Base-by-base conservation (phyloP, 2,888 invertebrate genomes). In the Anthrax anthrax region DNA sequence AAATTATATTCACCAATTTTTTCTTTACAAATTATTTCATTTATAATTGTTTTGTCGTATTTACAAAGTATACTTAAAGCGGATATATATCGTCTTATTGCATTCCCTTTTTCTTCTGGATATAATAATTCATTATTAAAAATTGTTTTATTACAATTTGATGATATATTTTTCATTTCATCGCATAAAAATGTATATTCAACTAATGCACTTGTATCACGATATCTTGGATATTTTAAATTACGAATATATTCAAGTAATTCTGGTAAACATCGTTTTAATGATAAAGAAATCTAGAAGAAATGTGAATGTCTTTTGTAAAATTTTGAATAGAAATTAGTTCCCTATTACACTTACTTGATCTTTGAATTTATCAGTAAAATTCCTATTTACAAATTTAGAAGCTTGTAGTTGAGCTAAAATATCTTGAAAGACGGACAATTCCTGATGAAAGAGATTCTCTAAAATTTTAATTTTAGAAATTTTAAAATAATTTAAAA, bases 181-280 rank as follows among this genome's bases (percentile, higher is more conserved):
- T 51, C 29, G 29, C 48, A 43, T 29, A 51, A 41, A 41, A 47
- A 51, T 29, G 41, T 41, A n/a, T 46, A 51, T 41, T 51, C 51
- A 4, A 49, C 38, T 36, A 18, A 36, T 5, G 48, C 42, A 38
- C 45, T 51, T 34, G 51, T 51, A 39, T 51, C 51, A 4, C 42
- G 48, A 36, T 39, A 51, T 38, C 47, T 44, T 23, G 44, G 42
- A 36, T 42, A 50, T 9, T 48, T 45, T 39, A 50, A 40, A 23
- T 23, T 16, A 18, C 42, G 18, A 2, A 42, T 42, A 36, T 50
- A 50, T 13, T 39, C 32, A 5, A n/a, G 18, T 1, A 50, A 18
- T 37, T 36, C 39, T 8, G 18, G 18, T 8, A 46, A n/a, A 14
- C 16, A n/a, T 8, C 9, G 16, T 5, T 37, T 46, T n/a, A 40